These are phyloP conservation scores for Lordiphosa mommai DNA, from an alignment of 1,140 invertebrate genomes.

Conservation along the genomic window DNA sequence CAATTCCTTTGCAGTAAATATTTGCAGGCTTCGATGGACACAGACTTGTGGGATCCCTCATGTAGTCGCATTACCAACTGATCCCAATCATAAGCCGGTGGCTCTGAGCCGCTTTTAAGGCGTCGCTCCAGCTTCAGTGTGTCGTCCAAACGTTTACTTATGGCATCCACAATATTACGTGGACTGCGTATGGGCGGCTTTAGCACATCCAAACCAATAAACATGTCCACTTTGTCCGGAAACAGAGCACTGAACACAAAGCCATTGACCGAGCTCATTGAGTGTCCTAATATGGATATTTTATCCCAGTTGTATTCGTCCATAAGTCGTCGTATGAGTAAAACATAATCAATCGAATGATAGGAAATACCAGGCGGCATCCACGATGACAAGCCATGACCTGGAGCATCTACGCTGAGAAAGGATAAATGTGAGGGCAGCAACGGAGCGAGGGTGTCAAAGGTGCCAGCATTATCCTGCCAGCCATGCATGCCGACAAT, in stretches of 20 bases:
- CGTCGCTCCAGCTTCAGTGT: conserved; percentile 80
- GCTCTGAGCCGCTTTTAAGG: conserved; percentile 78
- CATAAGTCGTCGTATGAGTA: conserved; percentile 82
- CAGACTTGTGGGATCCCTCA: conserved; percentile 80
- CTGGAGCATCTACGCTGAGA: conserved; percentile 86
- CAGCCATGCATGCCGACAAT: conserved; percentile 88
- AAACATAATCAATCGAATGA: conserved; percentile 81
- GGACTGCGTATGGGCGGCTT: conserved; percentile 80
- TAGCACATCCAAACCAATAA: conserved; percentile 84
- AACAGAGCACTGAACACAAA: conserved; percentile 83
- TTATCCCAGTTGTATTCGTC: conserved; percentile 86
- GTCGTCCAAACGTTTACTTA: conserved; percentile 77
- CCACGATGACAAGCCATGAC: conserved; percentile 86
- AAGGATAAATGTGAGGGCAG: conserved; percentile 82
- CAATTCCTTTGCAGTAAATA: conserved; percentile 82
- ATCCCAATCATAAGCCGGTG: conserved; percentile 83
- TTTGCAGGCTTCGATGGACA: conserved; percentile 81
- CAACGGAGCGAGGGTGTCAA: conserved; percentile 85
- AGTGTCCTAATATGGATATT: conserved; percentile 85
- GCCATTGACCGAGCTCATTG: conserved; percentile 83
- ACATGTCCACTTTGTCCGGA: conserved; percentile 83
- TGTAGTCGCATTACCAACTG: conserved; percentile 82
- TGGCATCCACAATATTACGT: conserved; percentile 37
- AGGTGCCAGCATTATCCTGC: conserved; percentile 88
- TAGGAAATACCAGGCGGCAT: conserved; percentile 84